These are phyloP conservation scores for Candidula unifasciata DNA, from an alignment of 2,888 invertebrate species.

Conservation along the genomic window DNA sequence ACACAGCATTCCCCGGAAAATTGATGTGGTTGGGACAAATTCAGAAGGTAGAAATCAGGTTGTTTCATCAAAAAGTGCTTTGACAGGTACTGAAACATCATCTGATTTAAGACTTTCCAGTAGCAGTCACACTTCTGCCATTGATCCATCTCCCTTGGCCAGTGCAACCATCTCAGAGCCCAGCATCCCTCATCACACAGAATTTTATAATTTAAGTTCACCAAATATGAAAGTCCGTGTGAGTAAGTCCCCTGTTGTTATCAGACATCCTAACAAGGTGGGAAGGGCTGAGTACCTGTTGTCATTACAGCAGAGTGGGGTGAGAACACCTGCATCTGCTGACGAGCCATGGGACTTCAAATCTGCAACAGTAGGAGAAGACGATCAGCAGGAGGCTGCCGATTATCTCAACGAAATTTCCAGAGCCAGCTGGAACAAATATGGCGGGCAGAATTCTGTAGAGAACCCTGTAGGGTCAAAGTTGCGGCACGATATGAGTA, in stretches of 20 bases:
- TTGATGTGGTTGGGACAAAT: slow-evolving; percentile 25
- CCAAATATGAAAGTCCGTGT: slow-evolving; percentile 47
- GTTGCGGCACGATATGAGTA: slow-evolving; percentile 20
- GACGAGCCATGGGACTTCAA: slow-evolving; percentile 15
- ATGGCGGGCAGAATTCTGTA: slow-evolving; percentile 25
- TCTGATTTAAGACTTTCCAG: slow-evolving; percentile 35
- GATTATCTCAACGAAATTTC: slow-evolving; percentile 28
- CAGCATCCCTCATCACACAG: slow-evolving; percentile 13
- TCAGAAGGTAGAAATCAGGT: background rate
- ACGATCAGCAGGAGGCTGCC: slow-evolving; percentile 20
- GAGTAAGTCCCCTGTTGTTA: slow-evolving; percentile 43
- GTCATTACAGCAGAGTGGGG: slow-evolving; percentile 38
- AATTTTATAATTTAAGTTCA: slow-evolving; percentile 44
- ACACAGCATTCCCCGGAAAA: slow-evolving; percentile 47
- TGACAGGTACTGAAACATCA: background rate
- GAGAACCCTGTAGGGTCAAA: background rate
- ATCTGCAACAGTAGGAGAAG: background rate
- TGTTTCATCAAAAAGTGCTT: slow-evolving; percentile 6
- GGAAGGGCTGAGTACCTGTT: slow-evolving; percentile 48
- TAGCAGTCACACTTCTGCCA: slow-evolving; percentile 9
- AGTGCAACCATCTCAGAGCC: background rate
- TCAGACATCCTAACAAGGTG: slow-evolving; percentile 46
- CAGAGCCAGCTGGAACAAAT: slow-evolving; percentile 28
- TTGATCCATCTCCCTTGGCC: background rate
- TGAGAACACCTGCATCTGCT: background rate